Percentiles rank a stretch among this genome's conserved stretches.
Conservation (phyloP, 2,797 vertebrate species). For the Lophius americanus region DNA sequence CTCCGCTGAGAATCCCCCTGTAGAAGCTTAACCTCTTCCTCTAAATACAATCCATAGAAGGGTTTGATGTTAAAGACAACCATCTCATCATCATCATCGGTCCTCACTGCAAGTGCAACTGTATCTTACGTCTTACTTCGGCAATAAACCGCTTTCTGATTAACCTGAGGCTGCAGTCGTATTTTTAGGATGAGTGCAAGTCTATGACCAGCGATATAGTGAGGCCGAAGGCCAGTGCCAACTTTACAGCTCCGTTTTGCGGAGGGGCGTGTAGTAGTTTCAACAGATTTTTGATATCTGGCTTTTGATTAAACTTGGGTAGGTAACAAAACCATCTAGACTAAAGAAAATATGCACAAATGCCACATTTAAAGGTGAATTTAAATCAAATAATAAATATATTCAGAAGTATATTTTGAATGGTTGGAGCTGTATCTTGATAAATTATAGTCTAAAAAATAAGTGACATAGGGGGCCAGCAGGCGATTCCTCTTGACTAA, state of each 20-base stretch:
- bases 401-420: too few relatives aligned
- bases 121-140: too few relatives aligned
- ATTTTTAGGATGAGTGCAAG: too few relatives aligned
- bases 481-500: slow-evolving; percentile 26
- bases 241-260: neutral
- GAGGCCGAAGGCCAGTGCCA: slow-evolving; percentile 7
- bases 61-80: too few relatives aligned
- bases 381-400: neutral
- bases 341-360: neutral
- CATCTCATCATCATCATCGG: too few relatives aligned
- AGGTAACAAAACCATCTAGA: neutral
- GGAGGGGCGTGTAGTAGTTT: neutral
- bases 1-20: too few relatives aligned
- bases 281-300: slow-evolving; percentile 52
- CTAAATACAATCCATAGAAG: too few relatives aligned
- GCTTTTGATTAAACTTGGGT: slow-evolving; percentile 70
- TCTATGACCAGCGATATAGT: neutral
- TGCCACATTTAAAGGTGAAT: neutral
- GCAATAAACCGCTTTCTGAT: neutral
- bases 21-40: too few relatives aligned
- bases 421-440: neutral
- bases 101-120: too few relatives aligned
- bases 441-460: slow-evolving; percentile 10
- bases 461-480: neutral
- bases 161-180: neutral